A percentile compares a stretch with the other conserved stretches of the same genome.
These are phyloP conservation scores for Sorex maritimensis DNA, from an alignment of 2,797 vertebrate genomes.

Conservation along the genomic window DNA sequence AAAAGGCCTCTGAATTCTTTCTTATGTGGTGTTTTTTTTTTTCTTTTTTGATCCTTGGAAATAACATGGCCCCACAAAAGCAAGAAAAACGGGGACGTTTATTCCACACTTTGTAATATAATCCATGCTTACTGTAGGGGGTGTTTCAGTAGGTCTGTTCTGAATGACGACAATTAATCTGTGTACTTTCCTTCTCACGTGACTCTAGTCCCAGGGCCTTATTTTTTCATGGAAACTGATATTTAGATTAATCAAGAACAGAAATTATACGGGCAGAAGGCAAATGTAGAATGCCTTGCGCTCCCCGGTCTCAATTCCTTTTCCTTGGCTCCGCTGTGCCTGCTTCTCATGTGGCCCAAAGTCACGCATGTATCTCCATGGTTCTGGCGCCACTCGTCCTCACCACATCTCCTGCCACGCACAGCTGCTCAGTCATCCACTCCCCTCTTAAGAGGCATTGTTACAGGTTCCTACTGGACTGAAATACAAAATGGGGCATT, in stretches of 20 bases:
- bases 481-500: conserved; percentile 29
- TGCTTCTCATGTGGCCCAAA: background rate
- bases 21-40: background rate
- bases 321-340: background rate
- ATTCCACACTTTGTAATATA: conserved; percentile 70
- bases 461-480: background rate
- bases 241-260: conserved; percentile 62
- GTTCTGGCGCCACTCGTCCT: background rate
- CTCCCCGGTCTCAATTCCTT: background rate
- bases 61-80: conserved; percentile 33
- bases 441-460: conserved; percentile 15
- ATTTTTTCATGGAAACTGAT: conserved; percentile 60
- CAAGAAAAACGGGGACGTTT: conserved; percentile 63
- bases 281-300: background rate
- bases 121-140: conserved; percentile 66
- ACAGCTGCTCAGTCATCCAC: background rate
- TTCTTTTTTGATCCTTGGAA: conserved; percentile 38
- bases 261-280: background rate
- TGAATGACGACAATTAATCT: conserved; percentile 73
- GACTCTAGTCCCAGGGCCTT: conserved; percentile 51
- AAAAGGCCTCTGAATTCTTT: conserved; percentile 22
- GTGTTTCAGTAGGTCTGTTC: conserved; percentile 65
- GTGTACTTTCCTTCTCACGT: conserved; percentile 27
- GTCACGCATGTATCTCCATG: background rate
- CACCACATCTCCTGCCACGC: background rate